Percentiles rank a stretch among this genome's conserved stretches.
These are phyloP conservation scores for Lepidonotus clava DNA, from an alignment of 2,888 invertebrate species.

Conservation along the genomic window DNA sequence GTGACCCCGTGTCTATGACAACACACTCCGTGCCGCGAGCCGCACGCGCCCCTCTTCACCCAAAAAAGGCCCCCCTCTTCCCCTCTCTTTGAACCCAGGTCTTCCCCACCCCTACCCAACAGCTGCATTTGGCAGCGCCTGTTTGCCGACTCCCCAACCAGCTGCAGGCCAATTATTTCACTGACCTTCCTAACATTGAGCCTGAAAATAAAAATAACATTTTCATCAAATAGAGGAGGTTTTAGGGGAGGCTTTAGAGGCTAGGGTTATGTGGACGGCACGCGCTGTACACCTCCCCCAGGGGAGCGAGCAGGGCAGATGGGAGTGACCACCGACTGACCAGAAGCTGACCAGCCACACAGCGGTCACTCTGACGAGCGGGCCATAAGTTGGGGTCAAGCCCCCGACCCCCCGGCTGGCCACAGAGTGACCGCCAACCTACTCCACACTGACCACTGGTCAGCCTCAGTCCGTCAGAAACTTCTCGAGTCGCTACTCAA, in stretches of 20 bases:
- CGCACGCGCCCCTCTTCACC: background rate
- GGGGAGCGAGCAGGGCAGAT: background rate
- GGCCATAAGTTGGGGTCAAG: background rate
- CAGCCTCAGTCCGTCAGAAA: background rate
- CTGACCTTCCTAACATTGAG: too few species aligned
- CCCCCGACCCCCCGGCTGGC: too few species aligned
- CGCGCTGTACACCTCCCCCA: background rate
- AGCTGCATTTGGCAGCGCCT: too few species aligned
- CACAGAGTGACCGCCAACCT: background rate
- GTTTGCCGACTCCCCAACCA: too few species aligned
- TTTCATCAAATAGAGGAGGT: too few species aligned
- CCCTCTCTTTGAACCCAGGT: background rate
- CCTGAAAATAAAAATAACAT: too few species aligned
- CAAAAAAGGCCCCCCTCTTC: background rate
- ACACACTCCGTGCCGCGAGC: background rate
- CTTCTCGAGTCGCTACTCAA: too few species aligned
- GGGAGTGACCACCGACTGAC: too few species aligned
- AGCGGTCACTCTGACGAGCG: background rate
- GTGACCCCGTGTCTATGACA: constrained; percentile 11
- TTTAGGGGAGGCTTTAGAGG: too few species aligned
- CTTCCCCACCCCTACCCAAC: background rate
- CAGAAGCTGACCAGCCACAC: background rate
- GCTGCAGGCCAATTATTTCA: too few species aligned
- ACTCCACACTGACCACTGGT: background rate
- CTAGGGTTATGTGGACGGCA: too few species aligned